Conservation (phyloP, 2,888 invertebrate species). For the Odontomyia ornata region DNA sequence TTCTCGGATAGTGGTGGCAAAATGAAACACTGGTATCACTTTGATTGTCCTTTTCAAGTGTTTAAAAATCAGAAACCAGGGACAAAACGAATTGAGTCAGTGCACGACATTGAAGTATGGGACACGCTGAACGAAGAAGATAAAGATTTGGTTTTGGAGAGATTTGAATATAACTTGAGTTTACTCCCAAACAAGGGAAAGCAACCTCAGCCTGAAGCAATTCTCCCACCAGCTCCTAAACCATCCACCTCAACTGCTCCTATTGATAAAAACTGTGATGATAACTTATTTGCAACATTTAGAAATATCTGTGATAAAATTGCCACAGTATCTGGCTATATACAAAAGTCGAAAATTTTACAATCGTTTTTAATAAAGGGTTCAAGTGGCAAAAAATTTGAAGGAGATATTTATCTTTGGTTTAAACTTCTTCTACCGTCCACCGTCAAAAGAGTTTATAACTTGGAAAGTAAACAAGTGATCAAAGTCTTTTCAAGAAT, state of each 20-base stretch:
- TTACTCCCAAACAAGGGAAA: slow-evolving; percentile 37
- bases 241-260: not conserved
- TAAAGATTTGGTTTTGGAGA: slow-evolving; percentile 68
- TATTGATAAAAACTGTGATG: slow-evolving; percentile 63
- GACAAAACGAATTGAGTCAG: slow-evolving; percentile 82
- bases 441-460: slow-evolving; percentile 85
- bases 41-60: slow-evolving; percentile 80
- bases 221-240: not conserved
- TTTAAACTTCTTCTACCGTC: slow-evolving; percentile 84
- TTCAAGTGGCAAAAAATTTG: slow-evolving; percentile 71
- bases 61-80: slow-evolving; percentile 81
- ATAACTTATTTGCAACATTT: slow-evolving; percentile 81
- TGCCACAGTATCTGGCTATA: slow-evolving; percentile 79
- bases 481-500: slow-evolving; percentile 87
- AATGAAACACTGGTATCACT: slow-evolving; percentile 88
- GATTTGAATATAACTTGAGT: slow-evolving; percentile 37
- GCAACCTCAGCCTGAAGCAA: not conserved
- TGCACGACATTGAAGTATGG: slow-evolving; percentile 84
- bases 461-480: slow-evolving; percentile 90
- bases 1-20: slow-evolving; percentile 63
- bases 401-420: slow-evolving; percentile 82
- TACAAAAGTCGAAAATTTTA: slow-evolving; percentile 80
- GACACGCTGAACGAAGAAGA: slow-evolving; percentile 72
- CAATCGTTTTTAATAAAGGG: slow-evolving; percentile 74
- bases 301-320: slow-evolving; percentile 80